Evolutionary conservation across 2,113 vertebrate genomes (phyloP), one percentile per base, ranked within the genome.

Genomic region (Manacus vitellinus): DNA sequence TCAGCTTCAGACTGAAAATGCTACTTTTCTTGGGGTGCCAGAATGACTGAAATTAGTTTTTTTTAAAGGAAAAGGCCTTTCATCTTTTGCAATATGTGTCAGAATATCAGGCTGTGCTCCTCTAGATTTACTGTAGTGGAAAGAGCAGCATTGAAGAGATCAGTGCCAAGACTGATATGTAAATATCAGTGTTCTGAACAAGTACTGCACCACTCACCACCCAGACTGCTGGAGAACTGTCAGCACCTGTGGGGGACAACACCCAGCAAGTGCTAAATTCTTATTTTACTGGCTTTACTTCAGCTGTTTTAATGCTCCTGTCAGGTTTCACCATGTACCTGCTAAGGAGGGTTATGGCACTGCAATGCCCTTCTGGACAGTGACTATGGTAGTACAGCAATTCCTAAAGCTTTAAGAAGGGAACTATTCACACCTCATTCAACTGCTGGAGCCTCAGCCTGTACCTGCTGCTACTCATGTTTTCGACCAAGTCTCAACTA

Each of bases 381-480:
- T 4, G 3, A 47, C 14, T 2, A 14, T 0, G 4, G 37, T 2
- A 43, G 13, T 13, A 87, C 39, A 49, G 0, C 2, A 59, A 78
- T 12, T 67, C 37, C 70, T 35, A 8, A 56, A 71, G 71, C 63
- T 74, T 73, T 77, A 63, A 47, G 74, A 39, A 59, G 4, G 44
- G 63, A 77, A 71, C 51, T 52, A 8, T 14, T 77, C 37, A 14
- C 30, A 24, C 39, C 51, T 72, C 59, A 33, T 16, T 41, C 39
- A 44, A 1, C 17, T 39, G 20, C 58, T n/a, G 21, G 21, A 77
- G 72, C 41, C 59, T 88, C 68, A 54, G 73, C 67, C 44, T 46
- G 31, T 25, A 66, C 62, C 71, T 76, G 87, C 65, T 73, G 85
- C 85, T 74, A 7, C 55, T 46, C 66, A 24, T 7, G 5, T 37